Evolutionary conservation across 1,140 invertebrate genomes (phyloP).

Genomic region (Drosophila serrata): DNA sequence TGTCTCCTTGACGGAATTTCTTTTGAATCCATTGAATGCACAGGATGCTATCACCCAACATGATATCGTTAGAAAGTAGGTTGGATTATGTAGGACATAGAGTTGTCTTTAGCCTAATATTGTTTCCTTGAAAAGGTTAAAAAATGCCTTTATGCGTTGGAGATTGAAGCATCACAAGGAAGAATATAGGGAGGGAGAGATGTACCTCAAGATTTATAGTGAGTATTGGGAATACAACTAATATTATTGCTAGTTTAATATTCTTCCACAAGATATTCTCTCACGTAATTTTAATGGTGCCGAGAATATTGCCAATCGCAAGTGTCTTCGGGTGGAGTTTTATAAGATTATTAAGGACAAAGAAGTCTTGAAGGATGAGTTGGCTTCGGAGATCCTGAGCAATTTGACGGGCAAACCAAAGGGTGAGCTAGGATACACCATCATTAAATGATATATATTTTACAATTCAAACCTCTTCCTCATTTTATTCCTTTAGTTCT

Average conservation of each 20-base stretch:
- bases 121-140: constrained; percentile 36
- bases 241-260: neutral
- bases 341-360: constrained; percentile 57
- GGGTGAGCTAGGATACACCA: constrained; percentile 34
- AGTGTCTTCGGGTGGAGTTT: constrained; percentile 61
- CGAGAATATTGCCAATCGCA: constrained; percentile 48
- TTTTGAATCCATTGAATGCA: constrained; percentile 67
- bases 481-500: constrained; percentile 37
- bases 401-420: constrained; percentile 70
- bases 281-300: constrained; percentile 68
- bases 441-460: too few relatives aligned
- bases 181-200: constrained; percentile 52
- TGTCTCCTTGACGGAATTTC: constrained; percentile 64
- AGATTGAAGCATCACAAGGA: constrained; percentile 43
- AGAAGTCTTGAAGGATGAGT: constrained; percentile 18
- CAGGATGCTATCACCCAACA: constrained; percentile 62
- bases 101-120: too few relatives aligned
- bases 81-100: neutral
- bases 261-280: constrained; percentile 49
- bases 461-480: too few relatives aligned
- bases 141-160: constrained; percentile 68
- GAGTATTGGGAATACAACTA: neutral
- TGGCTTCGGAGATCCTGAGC: constrained; percentile 59
- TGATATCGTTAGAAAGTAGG: constrained; percentile 73
- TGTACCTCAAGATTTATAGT: constrained; percentile 67